phyloP scores from a whole-genome alignment of 2,888 invertebrate genomes.

The Empis livida region DNA sequence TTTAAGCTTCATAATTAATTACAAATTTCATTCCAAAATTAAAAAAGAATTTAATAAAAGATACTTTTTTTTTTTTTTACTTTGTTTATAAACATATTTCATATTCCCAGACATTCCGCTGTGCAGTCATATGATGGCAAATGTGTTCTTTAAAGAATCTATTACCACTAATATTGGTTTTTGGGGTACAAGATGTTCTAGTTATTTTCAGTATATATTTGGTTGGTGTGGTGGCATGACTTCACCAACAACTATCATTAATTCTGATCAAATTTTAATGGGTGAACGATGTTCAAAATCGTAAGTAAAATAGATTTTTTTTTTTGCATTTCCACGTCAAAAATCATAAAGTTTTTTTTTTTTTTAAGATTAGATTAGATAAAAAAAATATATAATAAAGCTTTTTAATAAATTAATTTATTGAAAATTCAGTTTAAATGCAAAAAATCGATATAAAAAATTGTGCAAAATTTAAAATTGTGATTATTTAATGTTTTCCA shows the following conservation, averaged over 20 bases:
- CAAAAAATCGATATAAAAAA: too few species aligned
- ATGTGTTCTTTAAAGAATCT: slow-evolving; percentile 19
- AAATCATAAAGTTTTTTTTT: too few species aligned
- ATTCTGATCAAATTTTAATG: slow-evolving; percentile 16
- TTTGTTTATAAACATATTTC: too few species aligned
- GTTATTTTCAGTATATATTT: slow-evolving; percentile 20
- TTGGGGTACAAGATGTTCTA: slow-evolving; percentile 18
- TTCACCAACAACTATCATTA: slow-evolving; percentile 8
- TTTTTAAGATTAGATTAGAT: not conserved
- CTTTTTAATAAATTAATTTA: too few species aligned
- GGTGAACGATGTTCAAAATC: slow-evolving; percentile 17
- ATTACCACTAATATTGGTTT: slow-evolving; percentile 16
- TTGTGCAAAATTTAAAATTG: too few species aligned
- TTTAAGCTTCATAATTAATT: not conserved
- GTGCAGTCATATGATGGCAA: slow-evolving; percentile 20
- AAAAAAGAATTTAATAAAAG: too few species aligned
- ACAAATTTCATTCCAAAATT: too few species aligned
- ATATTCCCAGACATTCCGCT: slow-evolving; percentile 17
- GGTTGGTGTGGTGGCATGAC: slow-evolving; percentile 17
- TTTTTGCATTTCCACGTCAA: too few species aligned
- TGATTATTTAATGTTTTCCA: too few species aligned
- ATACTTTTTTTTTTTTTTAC: too few species aligned
- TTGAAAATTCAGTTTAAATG: too few species aligned
- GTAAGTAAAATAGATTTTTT: slow-evolving; percentile 16
- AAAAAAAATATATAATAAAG: not conserved